These are phyloP conservation scores for Microctonus brassicae DNA, from an alignment of 2,888 invertebrate genomes.

Conservation along the genomic window DNA sequence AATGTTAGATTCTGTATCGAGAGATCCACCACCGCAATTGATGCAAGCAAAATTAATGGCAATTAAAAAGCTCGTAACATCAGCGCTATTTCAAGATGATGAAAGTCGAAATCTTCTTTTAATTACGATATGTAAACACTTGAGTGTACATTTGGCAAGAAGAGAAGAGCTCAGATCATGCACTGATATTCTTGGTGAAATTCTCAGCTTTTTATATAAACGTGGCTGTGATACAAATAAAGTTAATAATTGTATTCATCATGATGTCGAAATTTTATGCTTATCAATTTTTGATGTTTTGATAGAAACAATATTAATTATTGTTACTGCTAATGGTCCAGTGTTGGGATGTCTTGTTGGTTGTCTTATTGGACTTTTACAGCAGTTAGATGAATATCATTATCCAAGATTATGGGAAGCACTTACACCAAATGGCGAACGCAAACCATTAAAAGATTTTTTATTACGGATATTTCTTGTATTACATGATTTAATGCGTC, in stretches of 20 bases:
- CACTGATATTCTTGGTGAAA: conserved; percentile 88
- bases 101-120: conserved; percentile 89
- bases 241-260: conserved; percentile 77
- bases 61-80: conserved; percentile 84
- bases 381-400: conserved; percentile 88
- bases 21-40: conserved; percentile 78
- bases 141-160: conserved; percentile 85
- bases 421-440: conserved; percentile 76
- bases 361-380: conserved; percentile 86
- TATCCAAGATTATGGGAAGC: conserved; percentile 90
- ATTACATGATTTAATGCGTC: conserved; percentile 83
- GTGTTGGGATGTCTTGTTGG: conserved; percentile 87
- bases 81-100: conserved; percentile 81
- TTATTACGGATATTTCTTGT: conserved; percentile 85
- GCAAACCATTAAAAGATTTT: conserved; percentile 88
- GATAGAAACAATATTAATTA: conserved; percentile 86
- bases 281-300: conserved; percentile 85
- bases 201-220: conserved; percentile 78
- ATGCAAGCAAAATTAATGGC: conserved; percentile 87
- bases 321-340: conserved; percentile 82
- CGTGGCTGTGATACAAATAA: conserved; percentile 72
- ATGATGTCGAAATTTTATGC: conserved; percentile 87
- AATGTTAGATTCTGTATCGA: conserved; percentile 83
- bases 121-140: conserved; percentile 86
- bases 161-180: conserved; percentile 87